These are phyloP conservation scores for Caenorhabditis doughertyi DNA, from an alignment of 2,888 invertebrate genomes.

Conservation along the genomic window DNA sequence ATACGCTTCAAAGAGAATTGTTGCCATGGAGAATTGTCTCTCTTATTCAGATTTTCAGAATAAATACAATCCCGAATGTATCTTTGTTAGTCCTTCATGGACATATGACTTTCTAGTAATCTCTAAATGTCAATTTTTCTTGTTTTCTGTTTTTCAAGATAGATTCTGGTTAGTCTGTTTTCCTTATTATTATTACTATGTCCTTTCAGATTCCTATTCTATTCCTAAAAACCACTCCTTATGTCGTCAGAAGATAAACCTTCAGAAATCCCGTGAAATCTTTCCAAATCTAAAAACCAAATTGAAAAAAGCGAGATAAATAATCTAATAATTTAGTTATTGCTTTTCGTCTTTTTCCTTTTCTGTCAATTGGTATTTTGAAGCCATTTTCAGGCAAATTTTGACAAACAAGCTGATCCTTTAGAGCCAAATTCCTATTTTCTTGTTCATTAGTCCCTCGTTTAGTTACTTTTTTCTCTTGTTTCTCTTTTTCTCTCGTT, in stretches of 20 bases:
- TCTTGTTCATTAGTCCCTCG: slow-evolving; percentile 4
- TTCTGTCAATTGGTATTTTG: neutral
- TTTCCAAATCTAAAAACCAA: neutral
- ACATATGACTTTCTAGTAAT: too few relatives aligned
- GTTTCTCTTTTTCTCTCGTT: slow-evolving; percentile 8
- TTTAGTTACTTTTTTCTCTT: neutral
- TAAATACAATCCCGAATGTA: neutral
- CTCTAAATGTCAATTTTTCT: too few relatives aligned
- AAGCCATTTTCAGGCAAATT: too few relatives aligned
- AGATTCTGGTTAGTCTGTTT: neutral
- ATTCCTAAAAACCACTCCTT: too few relatives aligned
- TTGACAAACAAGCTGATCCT: neutral
- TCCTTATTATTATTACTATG: neutral
- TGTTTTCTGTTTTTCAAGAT: neutral
- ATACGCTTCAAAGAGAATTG: slow-evolving; percentile 10
- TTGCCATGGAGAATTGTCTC: neutral
- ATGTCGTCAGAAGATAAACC: neutral
- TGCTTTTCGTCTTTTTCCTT: neutral
- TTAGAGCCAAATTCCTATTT: neutral
- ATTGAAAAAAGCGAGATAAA: neutral
- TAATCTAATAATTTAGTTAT: neutral
- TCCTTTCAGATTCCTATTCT: neutral
- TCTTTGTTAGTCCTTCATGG: neutral
- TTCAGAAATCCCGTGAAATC: neutral
- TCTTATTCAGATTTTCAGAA: neutral